Base-by-base conservation (phyloP, 2,113 vertebrate genomes). In the Anoplopoma fimbria region DNA sequence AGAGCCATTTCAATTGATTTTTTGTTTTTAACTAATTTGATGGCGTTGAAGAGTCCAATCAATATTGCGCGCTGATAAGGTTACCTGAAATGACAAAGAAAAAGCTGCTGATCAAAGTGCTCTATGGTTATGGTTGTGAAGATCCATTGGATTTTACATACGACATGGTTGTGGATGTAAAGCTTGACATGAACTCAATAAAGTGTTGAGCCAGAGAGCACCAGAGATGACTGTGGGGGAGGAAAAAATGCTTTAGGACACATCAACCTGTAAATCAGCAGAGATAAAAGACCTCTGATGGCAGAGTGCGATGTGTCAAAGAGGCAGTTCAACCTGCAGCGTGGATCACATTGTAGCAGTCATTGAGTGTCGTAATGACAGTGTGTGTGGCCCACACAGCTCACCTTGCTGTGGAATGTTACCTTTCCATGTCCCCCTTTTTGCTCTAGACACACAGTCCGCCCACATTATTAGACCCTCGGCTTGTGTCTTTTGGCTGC, bases 161-260 rank as follows among this genome's bases (percentile, higher is more conserved):
- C 14, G 6, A 29, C 34, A 49, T 68, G 57, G 51, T 68, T 67
- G 29, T 69, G 53, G 82, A 83, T 76, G 62, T 38, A 79, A 91
- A 78, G 47, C 75, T 71, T 61, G 71, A 84, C 75, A 4, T 70
- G 42, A 85, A 77, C 72, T 82, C 71, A 70, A 83, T 85, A 61
- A 14, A 53, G 53, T 53, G 64, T 72, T 67, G 60, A 49, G 79
- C 78, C n/a, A 42, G 45, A 79, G 45, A 70, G 49, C 45, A 27
- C 6, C 1, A 60, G 57, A 58, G 51, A 34, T 69, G 47, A 55
- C n/a, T 38, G 10, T 23, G 31, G 60, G 47, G 65, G 42, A 51
- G 29, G 49, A 81, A 62, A 33, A 36, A 31, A 69, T 57, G 55
- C 34, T 36, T n/a, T 34, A 19, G 23, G 67, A 60, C 9, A 27